Conservation (phyloP, 2,113 vertebrate species). For the human (Homo sapiens) region DNA sequence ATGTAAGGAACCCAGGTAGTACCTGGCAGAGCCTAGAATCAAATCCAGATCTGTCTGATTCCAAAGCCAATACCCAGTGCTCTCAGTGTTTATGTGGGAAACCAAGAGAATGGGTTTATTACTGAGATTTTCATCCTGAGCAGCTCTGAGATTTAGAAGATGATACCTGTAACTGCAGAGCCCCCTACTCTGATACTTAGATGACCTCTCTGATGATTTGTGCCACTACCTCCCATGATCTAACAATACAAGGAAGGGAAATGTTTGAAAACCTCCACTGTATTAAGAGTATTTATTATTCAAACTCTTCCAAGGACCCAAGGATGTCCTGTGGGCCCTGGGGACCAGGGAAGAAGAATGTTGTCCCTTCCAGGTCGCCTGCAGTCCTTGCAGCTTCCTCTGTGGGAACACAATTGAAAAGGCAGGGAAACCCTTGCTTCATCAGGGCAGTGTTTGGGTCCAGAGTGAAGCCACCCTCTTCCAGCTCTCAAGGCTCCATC, state of each 20-base stretch:
- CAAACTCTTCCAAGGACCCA: accelerated
- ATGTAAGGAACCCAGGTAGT: neutral
- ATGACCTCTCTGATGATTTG: neutral
- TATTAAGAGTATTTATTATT: neutral
- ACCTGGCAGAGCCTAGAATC: accelerated
- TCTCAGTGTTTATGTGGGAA: too few relatives aligned
- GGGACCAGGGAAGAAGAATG: too few relatives aligned
- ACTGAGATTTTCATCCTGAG: too few relatives aligned
- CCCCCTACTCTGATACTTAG: accelerated
- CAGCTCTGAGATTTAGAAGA: neutral
- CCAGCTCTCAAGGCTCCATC: neutral
- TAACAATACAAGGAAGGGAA: neutral
- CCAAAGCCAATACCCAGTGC: accelerated
- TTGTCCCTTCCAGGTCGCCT: neutral
- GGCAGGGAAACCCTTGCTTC: neutral
- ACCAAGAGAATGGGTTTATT: too few relatives aligned
- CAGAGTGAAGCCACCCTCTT: neutral
- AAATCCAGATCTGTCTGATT: neutral
- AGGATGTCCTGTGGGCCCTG: accelerated
- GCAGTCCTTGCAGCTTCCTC: neutral
- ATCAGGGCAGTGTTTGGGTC: neutral
- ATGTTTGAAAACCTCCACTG: accelerated
- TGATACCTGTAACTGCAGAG: accelerated
- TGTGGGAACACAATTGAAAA: neutral
- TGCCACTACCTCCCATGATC: too few relatives aligned